Percentiles rank a stretch among this genome's conserved stretches.
These are phyloP conservation scores for Pantelozetes paolii DNA, from an alignment of 2,888 invertebrate genomes.

Conservation along the genomic window DNA sequence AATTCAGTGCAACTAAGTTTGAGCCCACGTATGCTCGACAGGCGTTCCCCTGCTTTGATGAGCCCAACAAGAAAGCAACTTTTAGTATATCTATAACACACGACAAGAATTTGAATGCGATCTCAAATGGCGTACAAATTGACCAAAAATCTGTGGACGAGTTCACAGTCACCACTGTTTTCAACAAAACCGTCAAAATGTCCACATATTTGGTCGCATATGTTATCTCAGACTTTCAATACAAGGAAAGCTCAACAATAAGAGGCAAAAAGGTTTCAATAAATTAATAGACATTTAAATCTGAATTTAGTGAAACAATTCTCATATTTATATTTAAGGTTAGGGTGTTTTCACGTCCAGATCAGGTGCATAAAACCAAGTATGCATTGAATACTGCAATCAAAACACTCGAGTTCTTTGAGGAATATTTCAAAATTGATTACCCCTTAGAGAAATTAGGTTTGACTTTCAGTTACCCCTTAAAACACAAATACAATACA, in stretches of 20 bases:
- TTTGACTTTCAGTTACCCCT: too few relatives aligned
- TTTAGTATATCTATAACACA: conserved; percentile 46
- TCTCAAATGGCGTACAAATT: conserved; percentile 30
- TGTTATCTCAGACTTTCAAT: conserved; percentile 39
- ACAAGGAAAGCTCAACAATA: conserved; percentile 17
- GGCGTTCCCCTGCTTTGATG: conserved; percentile 93
- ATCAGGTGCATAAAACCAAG: conserved; percentile 67
- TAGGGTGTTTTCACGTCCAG: conserved; percentile 55
- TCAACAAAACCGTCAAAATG: conserved; percentile 41
- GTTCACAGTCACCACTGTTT: conserved; percentile 28
- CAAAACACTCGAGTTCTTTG: conserved; percentile 59
- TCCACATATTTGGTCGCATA: conserved; percentile 42
- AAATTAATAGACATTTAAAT: not conserved
- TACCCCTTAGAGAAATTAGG: conserved; percentile 47
- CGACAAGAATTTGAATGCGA: conserved; percentile 29
- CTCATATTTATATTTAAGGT: too few relatives aligned
- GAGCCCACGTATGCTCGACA: conserved; percentile 89
- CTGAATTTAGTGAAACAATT: too few relatives aligned
- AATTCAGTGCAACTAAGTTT: conserved; percentile 84
- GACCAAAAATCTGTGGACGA: not conserved
- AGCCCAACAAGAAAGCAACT: conserved; percentile 56
- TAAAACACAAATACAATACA: too few relatives aligned
- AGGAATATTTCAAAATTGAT: conserved; percentile 53
- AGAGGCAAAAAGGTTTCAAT: conserved; percentile 32
- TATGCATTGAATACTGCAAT: conserved; percentile 61